Evolutionary conservation across 2,113 vertebrate species (phyloP), one percentile per base, ranked within the genome.

Genomic region (Calyptommatus sinebrachiatus): DNA sequence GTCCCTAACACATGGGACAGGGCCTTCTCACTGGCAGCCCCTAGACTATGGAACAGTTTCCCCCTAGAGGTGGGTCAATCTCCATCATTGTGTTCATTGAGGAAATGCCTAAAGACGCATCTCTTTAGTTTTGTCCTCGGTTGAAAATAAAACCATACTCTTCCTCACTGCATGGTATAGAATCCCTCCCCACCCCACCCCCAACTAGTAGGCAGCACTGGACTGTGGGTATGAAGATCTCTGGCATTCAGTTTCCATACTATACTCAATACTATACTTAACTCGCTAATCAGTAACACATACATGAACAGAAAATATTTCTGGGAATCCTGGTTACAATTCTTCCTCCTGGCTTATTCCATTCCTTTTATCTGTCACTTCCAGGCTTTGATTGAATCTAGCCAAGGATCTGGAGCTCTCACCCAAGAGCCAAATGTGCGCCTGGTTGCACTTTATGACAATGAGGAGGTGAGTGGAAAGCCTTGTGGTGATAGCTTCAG

Each of bases 371-470:
- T 67, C 7, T 48, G 24, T 26, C 70, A 57, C 53, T 57, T 71
- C 2, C 91, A 99, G 98, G 98, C 93, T 2, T 92, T 99, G 91
- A 86, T 98, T 12, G 94, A 97, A 46, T 98, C 98, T 0, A 97
- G 94, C 0, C 11, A 95, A 2, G 78, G 84, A 0, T 92, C 93
- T 63, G 93, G 91, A 8, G 96, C 97, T 65, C 94, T 99, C 76
- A 88, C 87, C 31, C 80, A 84, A 61, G 98, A 99, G 4, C 85
- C 97, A 71, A 97, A 99, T 0, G 85, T 99, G 84, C 96, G 98
- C 75, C 93, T 99, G 95, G 90, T 99, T 4, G 94, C 96, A 0
- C 96, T 99, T 28, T 99, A 97, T 0, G 98, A 99, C 95, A 98
- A 99, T 0, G 98, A 99, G 84, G 98, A 99, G 96, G 98, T 98